Evolutionary conservation across 2,888 invertebrate species (phyloP).

Genomic region (Antheraea yamamai): DNA sequence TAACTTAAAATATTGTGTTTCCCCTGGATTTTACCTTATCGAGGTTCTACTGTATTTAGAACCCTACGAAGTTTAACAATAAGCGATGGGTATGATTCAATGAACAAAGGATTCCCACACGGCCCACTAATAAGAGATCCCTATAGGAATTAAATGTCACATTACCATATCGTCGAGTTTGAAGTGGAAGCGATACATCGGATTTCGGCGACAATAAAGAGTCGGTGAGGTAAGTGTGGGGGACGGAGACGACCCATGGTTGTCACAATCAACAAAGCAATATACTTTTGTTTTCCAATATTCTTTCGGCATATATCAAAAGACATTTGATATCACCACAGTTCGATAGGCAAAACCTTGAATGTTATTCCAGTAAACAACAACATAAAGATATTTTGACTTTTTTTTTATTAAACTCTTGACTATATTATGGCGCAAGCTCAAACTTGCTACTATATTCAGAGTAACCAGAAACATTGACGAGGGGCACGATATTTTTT

Average conservation of each 20-base stretch:
- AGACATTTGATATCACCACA: too few species aligned
- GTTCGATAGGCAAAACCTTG: too few species aligned
- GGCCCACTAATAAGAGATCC: slow-evolving; percentile 52
- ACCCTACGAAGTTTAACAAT: slow-evolving; percentile 18
- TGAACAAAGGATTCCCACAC: slow-evolving; percentile 35
- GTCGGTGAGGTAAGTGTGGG: slow-evolving; percentile 38
- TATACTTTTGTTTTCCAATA: neutral
- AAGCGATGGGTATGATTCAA: slow-evolving; percentile 34
- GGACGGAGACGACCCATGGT: slow-evolving; percentile 28
- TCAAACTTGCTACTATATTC: too few species aligned
- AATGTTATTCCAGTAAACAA: too few species aligned
- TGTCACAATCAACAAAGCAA: slow-evolving; percentile 17
- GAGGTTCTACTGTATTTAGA: neutral
- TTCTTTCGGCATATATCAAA: too few species aligned
- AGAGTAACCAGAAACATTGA: too few species aligned
- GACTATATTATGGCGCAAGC: too few species aligned
- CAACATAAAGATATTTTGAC: too few species aligned
- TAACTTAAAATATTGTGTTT: too few species aligned
- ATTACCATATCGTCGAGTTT: slow-evolving; percentile 76
- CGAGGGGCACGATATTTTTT: too few species aligned
- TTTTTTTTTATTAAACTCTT: too few species aligned
- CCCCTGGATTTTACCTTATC: too few species aligned
- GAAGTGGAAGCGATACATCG: slow-evolving; percentile 76
- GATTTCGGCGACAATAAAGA: slow-evolving; percentile 73
- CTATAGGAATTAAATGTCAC: slow-evolving; percentile 75